Evolutionary conservation across 2,888 invertebrate genomes (phyloP).

Genomic region (Arenicola marina): DNA sequence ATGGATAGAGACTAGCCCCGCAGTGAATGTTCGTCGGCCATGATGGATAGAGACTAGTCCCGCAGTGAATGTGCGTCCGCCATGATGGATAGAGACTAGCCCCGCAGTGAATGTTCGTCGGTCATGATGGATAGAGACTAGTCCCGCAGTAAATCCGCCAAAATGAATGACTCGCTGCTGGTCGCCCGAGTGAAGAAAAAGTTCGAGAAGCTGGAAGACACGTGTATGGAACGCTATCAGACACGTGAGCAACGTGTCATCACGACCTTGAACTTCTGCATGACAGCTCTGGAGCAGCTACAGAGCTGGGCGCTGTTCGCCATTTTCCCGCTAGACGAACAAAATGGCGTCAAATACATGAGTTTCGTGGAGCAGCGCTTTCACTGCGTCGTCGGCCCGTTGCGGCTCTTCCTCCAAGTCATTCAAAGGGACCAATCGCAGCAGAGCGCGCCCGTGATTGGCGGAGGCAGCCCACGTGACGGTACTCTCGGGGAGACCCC

Average conservation of each 20-base stretch:
- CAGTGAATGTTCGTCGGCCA: no score
- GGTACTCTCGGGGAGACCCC: background rate
- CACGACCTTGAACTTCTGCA: slow-evolving; percentile 19
- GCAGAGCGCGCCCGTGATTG: background rate
- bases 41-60: no score
- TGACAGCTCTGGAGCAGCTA: slow-evolving; percentile 23
- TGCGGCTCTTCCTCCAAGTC: slow-evolving; percentile 5
- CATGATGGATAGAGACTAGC: no score
- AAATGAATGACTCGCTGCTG: no score
- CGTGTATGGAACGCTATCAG: slow-evolving; percentile 18
- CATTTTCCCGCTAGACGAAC: slow-evolving; percentile 26
- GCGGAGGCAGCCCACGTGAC: background rate
- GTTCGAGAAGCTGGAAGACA: slow-evolving; percentile 14
- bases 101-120: no score
- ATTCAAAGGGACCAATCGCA: background rate
- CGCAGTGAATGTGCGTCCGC: no score
- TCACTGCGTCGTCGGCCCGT: slow-evolving; percentile 18
- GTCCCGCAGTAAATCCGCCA: no score
- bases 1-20: no score
- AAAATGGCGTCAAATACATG: slow-evolving; percentile 20
- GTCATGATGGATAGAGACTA: no score
- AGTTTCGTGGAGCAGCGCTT: slow-evolving; percentile 23
- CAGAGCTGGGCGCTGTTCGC: slow-evolving; percentile 29
- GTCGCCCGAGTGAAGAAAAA: slow-evolving; percentile 1
- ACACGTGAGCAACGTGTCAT: slow-evolving; percentile 15